Percentiles rank a stretch among this genome's conserved stretches.
Conservation (phyloP, 2,113 vertebrate genomes). For the Corythoichthys haematopterus region DNA sequence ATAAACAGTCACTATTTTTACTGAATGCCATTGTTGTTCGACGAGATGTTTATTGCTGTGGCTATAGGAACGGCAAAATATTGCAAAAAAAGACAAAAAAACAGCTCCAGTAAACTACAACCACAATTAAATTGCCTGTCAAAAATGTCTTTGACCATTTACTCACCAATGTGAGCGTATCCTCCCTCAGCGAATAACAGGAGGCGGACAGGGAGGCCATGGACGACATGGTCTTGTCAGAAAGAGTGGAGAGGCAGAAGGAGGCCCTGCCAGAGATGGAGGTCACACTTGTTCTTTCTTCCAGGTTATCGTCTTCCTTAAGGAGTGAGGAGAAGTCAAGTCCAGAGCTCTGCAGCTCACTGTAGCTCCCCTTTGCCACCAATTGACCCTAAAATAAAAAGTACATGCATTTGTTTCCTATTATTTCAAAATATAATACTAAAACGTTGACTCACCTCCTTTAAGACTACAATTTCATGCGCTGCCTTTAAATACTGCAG, state of each 20-base stretch:
- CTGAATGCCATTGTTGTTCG: too few species aligned
- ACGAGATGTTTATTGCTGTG: too few species aligned
- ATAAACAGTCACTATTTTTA: too few species aligned
- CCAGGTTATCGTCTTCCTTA: constrained; percentile 78
- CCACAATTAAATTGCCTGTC: background rate
- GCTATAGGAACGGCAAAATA: too few species aligned
- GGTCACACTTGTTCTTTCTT: constrained; percentile 28
- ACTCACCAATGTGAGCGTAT: constrained; percentile 64
- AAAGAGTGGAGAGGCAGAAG: constrained; percentile 71
- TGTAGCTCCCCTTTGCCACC: constrained; percentile 83
- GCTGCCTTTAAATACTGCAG: constrained; percentile 88
- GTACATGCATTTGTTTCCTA: background rate
- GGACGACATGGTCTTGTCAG: constrained; percentile 80
- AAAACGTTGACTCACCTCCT: constrained; percentile 75
- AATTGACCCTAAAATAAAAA: constrained; percentile 76
- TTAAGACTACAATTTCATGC: constrained; percentile 87
- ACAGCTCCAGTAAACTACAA: too few species aligned
- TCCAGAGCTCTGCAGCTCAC: constrained; percentile 81
- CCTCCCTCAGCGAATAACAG: constrained; percentile 79
- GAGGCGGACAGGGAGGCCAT: constrained; percentile 83
- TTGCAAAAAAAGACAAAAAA: too few species aligned
- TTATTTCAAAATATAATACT: background rate
- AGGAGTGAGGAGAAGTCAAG: constrained; percentile 88
- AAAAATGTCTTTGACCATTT: background rate
- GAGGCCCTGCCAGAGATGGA: constrained; percentile 22